Conservation (phyloP, 2,113 vertebrate genomes). For the Campylomormyrus tamandua region DNA sequence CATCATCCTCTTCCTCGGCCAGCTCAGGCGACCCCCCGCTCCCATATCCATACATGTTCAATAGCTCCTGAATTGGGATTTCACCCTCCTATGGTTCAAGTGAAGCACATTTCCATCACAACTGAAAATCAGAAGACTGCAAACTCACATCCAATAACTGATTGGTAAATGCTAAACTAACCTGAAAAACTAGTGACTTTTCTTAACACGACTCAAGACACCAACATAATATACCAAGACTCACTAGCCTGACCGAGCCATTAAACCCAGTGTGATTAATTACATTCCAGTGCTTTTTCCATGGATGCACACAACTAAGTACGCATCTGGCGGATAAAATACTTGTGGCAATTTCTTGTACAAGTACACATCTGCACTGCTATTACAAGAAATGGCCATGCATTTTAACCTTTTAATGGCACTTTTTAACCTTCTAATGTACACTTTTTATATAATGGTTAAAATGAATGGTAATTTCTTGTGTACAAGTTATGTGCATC, state of each 20-base stretch:
- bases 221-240: background rate
- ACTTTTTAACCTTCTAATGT: too few relatives aligned
- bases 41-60: constrained; percentile 88
- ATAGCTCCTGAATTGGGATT: constrained; percentile 92
- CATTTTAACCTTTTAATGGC: too few relatives aligned
- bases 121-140: background rate
- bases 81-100: constrained; percentile 74
- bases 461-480: too few relatives aligned
- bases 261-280: background rate
- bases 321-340: too few relatives aligned
- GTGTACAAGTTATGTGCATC: background rate
- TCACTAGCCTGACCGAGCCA: background rate
- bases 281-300: background rate
- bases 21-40: constrained; percentile 72
- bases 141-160: background rate
- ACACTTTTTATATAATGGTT: too few relatives aligned
- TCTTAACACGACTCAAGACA: background rate
- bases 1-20: constrained; percentile 62
- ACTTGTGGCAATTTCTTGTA: too few relatives aligned
- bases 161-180: background rate
- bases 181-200: background rate
- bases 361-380: too few relatives aligned
- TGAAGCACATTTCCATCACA: background rate
- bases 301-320: too few relatives aligned
- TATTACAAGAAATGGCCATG: too few relatives aligned